A percentile compares a stretch with the other conserved stretches of the same genome.
phyloP scores from a whole-genome alignment of 2,888 invertebrate genomes.

The Epicampocera succincta region DNA sequence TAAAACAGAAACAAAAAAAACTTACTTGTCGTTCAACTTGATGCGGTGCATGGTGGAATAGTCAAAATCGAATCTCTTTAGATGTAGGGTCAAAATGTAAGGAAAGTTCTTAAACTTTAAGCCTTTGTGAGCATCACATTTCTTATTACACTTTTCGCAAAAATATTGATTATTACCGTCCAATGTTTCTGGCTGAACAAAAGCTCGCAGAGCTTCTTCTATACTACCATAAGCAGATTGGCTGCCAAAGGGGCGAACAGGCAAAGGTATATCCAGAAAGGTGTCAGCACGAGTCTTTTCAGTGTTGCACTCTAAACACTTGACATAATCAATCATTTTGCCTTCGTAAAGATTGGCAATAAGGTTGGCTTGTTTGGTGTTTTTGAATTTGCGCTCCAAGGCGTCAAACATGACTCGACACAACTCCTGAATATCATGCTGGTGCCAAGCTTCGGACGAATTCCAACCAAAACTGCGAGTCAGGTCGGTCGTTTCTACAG shows the following conservation, averaged over 20 bases:
- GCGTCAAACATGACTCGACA: slow-evolving; percentile 96
- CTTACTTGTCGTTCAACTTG: slow-evolving; percentile 92
- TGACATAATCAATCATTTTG: slow-evolving; percentile 93
- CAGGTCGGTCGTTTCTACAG: slow-evolving; percentile 92
- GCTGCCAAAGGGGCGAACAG: slow-evolving; percentile 91
- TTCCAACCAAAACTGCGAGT: slow-evolving; percentile 96
- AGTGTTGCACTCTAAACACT: slow-evolving; percentile 91
- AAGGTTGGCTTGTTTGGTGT: slow-evolving; percentile 90
- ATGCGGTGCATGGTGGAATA: slow-evolving; percentile 91
- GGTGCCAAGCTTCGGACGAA: slow-evolving; percentile 94
- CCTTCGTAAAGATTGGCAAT: slow-evolving; percentile 90
- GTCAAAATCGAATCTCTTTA: slow-evolving; percentile 95
- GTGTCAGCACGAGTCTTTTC: slow-evolving; percentile 92
- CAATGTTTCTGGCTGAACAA: slow-evolving; percentile 91
- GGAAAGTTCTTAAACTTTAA: slow-evolving; percentile 93
- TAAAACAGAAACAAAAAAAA: background rate
- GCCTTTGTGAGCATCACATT: slow-evolving; percentile 95
- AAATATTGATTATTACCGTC: slow-evolving; percentile 93
- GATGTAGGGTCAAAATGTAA: slow-evolving; percentile 91
- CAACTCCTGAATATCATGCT: slow-evolving; percentile 95
- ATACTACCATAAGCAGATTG: slow-evolving; percentile 89
- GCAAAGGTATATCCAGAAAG: slow-evolving; percentile 92
- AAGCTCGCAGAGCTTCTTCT: slow-evolving; percentile 91
- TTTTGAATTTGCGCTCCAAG: slow-evolving; percentile 90
- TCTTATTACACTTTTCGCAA: slow-evolving; percentile 92